Percentiles rank a stretch among this genome's conserved stretches.
Evolutionary conservation across 35 echinoderm and acorn worm genomes (phyloP).

Genomic region (Lytechinus variegatus): DNA sequence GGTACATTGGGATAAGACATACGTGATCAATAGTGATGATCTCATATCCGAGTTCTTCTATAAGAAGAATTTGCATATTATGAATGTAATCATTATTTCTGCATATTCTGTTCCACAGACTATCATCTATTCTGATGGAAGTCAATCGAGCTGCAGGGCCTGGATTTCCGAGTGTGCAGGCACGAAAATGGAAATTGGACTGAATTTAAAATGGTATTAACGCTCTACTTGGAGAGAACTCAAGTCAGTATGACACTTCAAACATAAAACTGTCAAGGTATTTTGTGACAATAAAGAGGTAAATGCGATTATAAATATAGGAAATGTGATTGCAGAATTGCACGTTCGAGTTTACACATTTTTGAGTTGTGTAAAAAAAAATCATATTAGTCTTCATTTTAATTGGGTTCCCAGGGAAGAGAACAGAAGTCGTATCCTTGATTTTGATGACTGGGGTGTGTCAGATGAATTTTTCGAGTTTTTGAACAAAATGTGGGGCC

Average conservation of each 20-base stretch:
- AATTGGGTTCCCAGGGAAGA: constrained; percentile 53
- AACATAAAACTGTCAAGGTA: constrained; percentile 18
- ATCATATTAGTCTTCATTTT: constrained; percentile 18
- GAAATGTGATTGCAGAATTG: constrained; percentile 54
- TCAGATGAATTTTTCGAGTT: constrained; percentile 31
- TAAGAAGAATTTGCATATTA: neutral
- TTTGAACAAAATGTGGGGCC: constrained; percentile 60
- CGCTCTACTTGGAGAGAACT: constrained; percentile 63
- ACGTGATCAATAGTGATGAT: neutral
- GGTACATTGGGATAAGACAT: constrained; percentile 50
- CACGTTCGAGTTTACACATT: constrained; percentile 37
- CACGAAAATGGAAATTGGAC: constrained; percentile 44
- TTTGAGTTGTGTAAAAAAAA: constrained; percentile 36
- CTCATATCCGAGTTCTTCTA: neutral
- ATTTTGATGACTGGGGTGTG: constrained; percentile 60
- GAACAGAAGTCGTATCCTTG: constrained; percentile 45
- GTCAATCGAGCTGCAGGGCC: constrained; percentile 39
- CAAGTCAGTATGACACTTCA: constrained; percentile 41
- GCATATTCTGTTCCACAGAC: constrained; percentile 11
- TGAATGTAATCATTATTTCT: neutral
- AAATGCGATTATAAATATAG: neutral
- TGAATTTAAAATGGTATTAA: neutral
- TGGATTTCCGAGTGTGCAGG: neutral
- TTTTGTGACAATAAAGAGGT: constrained; percentile 55
- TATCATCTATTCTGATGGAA: constrained; percentile 60